Percentiles rank a stretch among this genome's conserved stretches.
Conservation (phyloP, 2,888 invertebrate species). For the Linyphia triangularis region DNA sequence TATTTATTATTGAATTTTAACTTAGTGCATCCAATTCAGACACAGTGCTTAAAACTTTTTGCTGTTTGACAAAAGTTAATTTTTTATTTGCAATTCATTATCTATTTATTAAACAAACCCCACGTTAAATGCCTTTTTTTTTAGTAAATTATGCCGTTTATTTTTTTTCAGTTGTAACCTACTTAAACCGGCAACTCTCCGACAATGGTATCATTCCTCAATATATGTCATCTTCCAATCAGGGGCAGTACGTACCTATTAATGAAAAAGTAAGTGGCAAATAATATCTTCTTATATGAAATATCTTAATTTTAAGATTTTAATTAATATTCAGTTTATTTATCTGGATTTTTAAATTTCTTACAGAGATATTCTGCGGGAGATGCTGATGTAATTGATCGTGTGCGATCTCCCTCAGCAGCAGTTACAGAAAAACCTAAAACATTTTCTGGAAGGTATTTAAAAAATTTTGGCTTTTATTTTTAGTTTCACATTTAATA, state of each 20-base stretch:
- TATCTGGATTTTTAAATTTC: neutral
- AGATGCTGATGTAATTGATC: neutral
- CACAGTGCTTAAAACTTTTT: no score
- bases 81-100: neutral
- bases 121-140: neutral
- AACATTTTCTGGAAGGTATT: neutral
- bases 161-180: slow-evolving; percentile 79
- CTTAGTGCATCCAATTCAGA: neutral
- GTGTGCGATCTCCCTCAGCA: neutral
- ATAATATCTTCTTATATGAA: no score
- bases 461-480: no score
- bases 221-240: slow-evolving; percentile 27
- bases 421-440: slow-evolving; percentile 6
- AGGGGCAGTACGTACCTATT: neutral
- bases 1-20: neutral
- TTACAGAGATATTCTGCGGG: neutral
- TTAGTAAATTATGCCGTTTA: neutral
- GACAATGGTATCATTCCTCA: slow-evolving; percentile 38
- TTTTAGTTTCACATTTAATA: no score
- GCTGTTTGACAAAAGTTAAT: neutral
- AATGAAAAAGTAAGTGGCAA: slow-evolving; percentile 23
- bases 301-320: no score
- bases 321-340: no score
- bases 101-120: neutral
- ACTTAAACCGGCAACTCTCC: slow-evolving; percentile 80